Percentiles rank a stretch among this genome's conserved stretches.
Conservation (phyloP, 2,888 invertebrate genomes). For the Leptopilina drosophilae region DNA sequence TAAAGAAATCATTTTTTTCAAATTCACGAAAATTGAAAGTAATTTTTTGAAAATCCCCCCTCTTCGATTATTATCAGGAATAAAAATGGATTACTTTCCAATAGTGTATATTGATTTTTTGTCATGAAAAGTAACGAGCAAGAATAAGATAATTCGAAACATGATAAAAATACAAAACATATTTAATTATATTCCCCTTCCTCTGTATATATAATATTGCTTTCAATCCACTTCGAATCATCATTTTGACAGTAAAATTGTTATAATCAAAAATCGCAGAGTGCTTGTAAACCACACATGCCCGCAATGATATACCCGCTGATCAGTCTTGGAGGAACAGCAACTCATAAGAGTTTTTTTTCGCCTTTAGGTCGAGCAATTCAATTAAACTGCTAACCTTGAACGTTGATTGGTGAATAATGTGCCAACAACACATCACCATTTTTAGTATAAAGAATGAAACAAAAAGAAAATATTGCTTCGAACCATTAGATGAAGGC, state of each 20-base stretch:
- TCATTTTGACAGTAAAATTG: conserved; percentile 6
- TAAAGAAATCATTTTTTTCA: too few relatives aligned
- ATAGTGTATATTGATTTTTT: too few relatives aligned
- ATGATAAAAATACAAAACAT: not conserved
- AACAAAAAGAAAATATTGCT: conserved; percentile 2
- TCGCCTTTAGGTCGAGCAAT: conserved; percentile 10
- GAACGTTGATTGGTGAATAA: conserved; percentile 18
- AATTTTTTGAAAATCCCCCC: too few relatives aligned
- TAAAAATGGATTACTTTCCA: too few relatives aligned
- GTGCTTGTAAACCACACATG: not conserved
- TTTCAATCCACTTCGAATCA: not conserved
- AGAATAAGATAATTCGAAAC: not conserved
- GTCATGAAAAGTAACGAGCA: too few relatives aligned
- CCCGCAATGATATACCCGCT: not conserved
- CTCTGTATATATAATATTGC: too few relatives aligned
- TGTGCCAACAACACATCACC: conserved; percentile 8
- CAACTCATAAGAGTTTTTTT: not conserved
- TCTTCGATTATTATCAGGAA: too few relatives aligned
- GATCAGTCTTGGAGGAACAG: conserved; percentile 6
- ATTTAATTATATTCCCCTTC: not conserved
- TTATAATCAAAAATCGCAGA: not conserved
- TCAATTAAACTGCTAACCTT: conserved; percentile 34
- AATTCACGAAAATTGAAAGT: too few relatives aligned
- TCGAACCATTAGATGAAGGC: conserved; percentile 8
- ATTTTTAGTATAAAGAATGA: conserved; percentile 6